Conservation (phyloP, 2,797 vertebrate species). For the Takifugu rubripes region DNA sequence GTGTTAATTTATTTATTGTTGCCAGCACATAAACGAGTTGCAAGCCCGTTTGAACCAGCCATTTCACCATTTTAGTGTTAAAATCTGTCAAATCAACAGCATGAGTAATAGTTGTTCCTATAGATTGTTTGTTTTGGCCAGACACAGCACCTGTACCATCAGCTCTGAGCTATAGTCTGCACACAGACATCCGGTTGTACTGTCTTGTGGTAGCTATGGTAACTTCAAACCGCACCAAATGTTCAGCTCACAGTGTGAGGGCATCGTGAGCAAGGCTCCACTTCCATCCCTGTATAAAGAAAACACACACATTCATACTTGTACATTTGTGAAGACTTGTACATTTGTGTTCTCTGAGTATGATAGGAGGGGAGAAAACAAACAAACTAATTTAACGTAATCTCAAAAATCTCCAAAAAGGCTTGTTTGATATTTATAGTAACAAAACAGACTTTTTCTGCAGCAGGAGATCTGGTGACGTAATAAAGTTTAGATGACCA, state of each 20-base stretch:
- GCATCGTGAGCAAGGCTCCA: conserved; percentile 61
- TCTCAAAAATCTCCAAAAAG: too few species aligned
- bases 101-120: background rate
- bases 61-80: conserved; percentile 9
- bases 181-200: conserved; percentile 71
- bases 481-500: too few species aligned
- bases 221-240: conserved; percentile 75
- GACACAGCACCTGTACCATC: conserved; percentile 44
- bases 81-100: conserved; percentile 2
- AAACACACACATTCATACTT: background rate
- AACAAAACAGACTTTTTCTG: too few species aligned
- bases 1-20: conserved; percentile 33
- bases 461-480: too few species aligned
- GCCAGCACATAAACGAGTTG: conserved; percentile 6
- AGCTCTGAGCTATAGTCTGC: conserved; percentile 55
- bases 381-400: too few species aligned
- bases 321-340: too few species aligned
- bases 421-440: too few species aligned
- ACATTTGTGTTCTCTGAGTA: too few species aligned
- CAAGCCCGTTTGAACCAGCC: conserved; percentile 7
- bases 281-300: background rate
- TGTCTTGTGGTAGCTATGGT: conserved; percentile 78
- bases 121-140: conserved; percentile 12
- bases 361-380: too few species aligned
- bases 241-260: conserved; percentile 70